Conservation (phyloP, 2,113 vertebrate genomes). For the Brachypodius melanocephalos region DNA sequence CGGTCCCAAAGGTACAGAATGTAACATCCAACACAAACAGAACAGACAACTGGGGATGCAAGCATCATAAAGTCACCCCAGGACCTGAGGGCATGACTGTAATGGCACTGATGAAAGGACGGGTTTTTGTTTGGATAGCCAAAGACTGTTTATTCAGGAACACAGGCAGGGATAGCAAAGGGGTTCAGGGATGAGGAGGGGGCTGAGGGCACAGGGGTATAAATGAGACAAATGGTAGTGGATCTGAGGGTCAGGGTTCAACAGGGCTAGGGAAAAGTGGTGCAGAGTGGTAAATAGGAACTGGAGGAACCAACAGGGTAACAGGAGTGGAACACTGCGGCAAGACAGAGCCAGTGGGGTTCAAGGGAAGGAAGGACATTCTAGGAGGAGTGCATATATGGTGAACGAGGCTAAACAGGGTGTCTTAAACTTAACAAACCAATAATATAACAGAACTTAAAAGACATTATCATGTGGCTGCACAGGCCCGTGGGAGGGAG, state of each 20-base stretch:
- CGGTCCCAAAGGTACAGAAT: neutral
- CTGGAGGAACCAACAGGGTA: neutral
- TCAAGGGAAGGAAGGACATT: neutral
- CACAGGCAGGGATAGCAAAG: neutral
- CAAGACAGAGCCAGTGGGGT: neutral
- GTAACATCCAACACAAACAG: neutral
- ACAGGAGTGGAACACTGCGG: neutral
- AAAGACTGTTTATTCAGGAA: neutral
- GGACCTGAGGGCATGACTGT: neutral
- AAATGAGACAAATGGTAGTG: neutral
- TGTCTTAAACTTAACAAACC: neutral
- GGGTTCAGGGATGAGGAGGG: neutral
- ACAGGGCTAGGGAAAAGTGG: neutral
- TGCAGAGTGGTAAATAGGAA: neutral
- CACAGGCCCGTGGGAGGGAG: neutral
- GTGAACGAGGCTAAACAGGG: neutral
- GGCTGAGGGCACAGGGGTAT: neutral
- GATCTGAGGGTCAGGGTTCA: neutral
- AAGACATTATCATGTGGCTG: neutral
- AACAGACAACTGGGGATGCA: neutral
- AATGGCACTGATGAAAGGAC: neutral
- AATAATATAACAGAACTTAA: neutral
- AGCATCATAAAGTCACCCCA: neutral
- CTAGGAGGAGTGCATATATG: neutral
- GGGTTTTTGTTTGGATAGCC: neutral